Base-by-base conservation (phyloP, 2,888 invertebrate genomes). In the Troglohyphantes excavatus region DNA sequence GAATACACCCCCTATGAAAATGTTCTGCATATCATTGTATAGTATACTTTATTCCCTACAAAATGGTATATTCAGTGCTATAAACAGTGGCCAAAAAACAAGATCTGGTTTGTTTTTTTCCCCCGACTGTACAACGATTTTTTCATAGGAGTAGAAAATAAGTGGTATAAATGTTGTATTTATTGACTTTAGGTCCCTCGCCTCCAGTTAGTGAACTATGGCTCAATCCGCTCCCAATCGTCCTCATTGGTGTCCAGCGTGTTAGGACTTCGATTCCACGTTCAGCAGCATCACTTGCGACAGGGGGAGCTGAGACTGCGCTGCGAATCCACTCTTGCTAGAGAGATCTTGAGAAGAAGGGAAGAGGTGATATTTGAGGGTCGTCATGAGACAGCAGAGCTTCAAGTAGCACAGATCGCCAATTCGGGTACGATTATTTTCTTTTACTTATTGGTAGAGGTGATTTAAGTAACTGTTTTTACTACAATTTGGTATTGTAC, bases 371-470 rank as follows among this genome's bases (percentile, higher is more conserved):
- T 83, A 23, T 86, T 88, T 65, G 90, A 88, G 65, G 87, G 90
- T n/a, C 70, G 90, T 11, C 90, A 83, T 46, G 86, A 86, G 46
- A 88, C 90, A 33, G 86, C 90, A 59, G 90, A 88, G 87, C 90
- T 90, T 72, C 87, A 90, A 78, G 87, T 87, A 21, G 81, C 90
- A 21, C 85, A 84, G 19, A 72, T 86, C 73, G 78, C 85, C 85
- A 79, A 84, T 63, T 90, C 89, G 21, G 84, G 83, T 90, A 65
- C n/a, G n/a, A n/a, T n/a, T n/a, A n/a, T n/a, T n/a, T n/a, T n/a
- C n/a, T n/a, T n/a, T n/a, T n/a, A n/a, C n/a, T n/a, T n/a, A n/a
- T n/a, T n/a, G n/a, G n/a, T n/a, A n/a, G n/a, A n/a, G n/a, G n/a
- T n/a, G n/a, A n/a, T n/a, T n/a, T n/a, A n/a, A n/a, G n/a, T n/a